Evolutionary conservation across 1,140 invertebrate genomes (phyloP).

Genomic region (Tetramorium alpestre): DNA sequence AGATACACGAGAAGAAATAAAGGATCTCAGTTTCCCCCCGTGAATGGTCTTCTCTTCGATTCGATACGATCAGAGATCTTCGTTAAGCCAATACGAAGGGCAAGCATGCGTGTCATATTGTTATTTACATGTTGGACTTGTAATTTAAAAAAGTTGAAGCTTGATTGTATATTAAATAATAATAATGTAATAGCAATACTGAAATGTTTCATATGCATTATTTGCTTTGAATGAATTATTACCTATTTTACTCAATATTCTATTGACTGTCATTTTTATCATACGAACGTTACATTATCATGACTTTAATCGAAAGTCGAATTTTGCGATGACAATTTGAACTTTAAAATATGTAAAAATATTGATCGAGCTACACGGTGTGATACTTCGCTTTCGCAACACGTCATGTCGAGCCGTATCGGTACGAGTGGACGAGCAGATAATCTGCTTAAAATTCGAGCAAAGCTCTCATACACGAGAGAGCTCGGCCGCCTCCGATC

Average conservation of each 20-base stretch:
- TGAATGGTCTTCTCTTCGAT: slow-evolving; percentile 43
- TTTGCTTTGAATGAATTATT: neutral
- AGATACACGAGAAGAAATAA: slow-evolving; percentile 39
- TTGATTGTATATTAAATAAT: neutral
- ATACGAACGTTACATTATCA: neutral
- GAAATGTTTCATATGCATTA: neutral
- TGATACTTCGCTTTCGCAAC: slow-evolving; percentile 72
- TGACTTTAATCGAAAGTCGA: neutral
- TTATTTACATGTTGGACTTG: neutral
- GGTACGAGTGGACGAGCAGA: slow-evolving; percentile 75
- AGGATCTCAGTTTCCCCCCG: neutral
- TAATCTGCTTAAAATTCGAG: slow-evolving; percentile 84
- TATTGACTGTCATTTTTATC: neutral
- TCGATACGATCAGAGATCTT: slow-evolving; percentile 58
- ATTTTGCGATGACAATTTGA: slow-evolving; percentile 10
- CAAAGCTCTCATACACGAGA: slow-evolving; percentile 66
- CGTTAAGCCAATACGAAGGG: slow-evolving; percentile 1
- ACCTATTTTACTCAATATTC: neutral
- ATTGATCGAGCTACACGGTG: slow-evolving; percentile 10
- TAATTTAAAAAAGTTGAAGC: neutral
- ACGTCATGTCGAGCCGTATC: slow-evolving; percentile 17
- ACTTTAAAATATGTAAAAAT: slow-evolving; percentile 52
- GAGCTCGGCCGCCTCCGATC: slow-evolving; percentile 72
- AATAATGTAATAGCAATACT: neutral
- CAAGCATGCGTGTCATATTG: neutral